These are phyloP conservation scores for Enteromius paludinosus DNA, from an alignment of 2,797 vertebrate species.

Conservation along the genomic window DNA sequence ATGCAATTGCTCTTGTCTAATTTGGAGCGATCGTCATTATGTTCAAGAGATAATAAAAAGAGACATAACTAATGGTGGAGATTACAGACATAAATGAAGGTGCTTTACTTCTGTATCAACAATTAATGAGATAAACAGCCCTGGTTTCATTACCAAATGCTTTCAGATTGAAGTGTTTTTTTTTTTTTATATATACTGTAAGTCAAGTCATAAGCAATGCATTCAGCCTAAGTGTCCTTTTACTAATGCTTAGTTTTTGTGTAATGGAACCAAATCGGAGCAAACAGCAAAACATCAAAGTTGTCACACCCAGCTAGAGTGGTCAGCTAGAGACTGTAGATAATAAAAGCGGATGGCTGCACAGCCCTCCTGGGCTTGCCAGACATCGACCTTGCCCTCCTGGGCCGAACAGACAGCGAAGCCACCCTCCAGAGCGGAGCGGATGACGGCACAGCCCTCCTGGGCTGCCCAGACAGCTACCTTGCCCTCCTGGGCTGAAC, in stretches of 20 bases:
- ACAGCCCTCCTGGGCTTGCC: no score
- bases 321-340: no score
- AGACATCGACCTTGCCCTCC: no score
- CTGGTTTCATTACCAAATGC: constrained; percentile 7
- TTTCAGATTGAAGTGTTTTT: not conserved
- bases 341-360: no score
- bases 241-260: not conserved
- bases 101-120: constrained; percentile 23
- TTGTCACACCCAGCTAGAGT: no score
- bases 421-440: no score
- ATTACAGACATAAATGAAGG: constrained; percentile 42
- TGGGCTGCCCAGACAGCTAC: no score
- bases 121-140: constrained; percentile 37
- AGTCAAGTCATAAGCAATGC: not conserved
- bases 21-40: constrained; percentile 45
- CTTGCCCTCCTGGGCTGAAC: no score
- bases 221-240: not conserved
- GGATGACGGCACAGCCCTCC: no score
- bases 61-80: constrained; percentile 50
- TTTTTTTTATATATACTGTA: not conserved
- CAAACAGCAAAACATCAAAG: constrained; percentile 1
- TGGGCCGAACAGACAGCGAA: no score
- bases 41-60: constrained; percentile 47
- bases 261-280: no score
- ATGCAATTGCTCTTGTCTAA: constrained; percentile 48